Evolutionary conservation across 1,140 invertebrate species (phyloP).

Genomic region (Nasonia longicornis): DNA sequence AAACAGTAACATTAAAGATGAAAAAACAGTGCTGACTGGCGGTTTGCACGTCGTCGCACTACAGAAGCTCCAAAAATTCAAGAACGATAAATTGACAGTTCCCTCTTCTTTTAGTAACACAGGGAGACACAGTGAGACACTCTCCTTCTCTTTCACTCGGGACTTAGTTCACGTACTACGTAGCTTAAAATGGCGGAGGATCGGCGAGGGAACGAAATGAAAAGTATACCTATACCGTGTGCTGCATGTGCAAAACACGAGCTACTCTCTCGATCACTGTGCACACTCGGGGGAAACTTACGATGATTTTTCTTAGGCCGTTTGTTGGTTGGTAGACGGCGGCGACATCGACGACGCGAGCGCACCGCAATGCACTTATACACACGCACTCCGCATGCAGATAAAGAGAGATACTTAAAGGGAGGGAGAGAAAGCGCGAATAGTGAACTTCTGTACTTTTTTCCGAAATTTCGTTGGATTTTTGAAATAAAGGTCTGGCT

Average conservation of each 20-base stretch:
- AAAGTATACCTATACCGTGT: background rate
- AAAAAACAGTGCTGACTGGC: background rate
- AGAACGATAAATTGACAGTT: slow-evolving; percentile 39
- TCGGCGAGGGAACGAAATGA: slow-evolving; percentile 25
- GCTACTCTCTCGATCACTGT: slow-evolving; percentile 6
- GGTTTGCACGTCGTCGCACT: background rate
- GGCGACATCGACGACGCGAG: background rate
- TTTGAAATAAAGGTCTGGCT: background rate
- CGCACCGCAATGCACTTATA: background rate
- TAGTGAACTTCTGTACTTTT: background rate
- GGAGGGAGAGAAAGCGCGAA: background rate
- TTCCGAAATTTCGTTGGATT: background rate
- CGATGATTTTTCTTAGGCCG: background rate
- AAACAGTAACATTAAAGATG: background rate
- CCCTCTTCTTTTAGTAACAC: slow-evolving; percentile 20
- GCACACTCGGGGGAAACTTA: slow-evolving; percentile 11
- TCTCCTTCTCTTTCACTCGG: background rate
- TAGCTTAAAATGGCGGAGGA: slow-evolving; percentile 44
- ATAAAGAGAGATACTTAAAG: background rate
- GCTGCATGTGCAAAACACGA: background rate
- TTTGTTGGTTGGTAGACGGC: background rate
- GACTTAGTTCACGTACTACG: slow-evolving; percentile 40
- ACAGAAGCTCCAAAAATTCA: slow-evolving; percentile 20
- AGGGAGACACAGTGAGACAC: background rate
- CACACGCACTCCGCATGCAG: background rate